Base-by-base conservation (phyloP, 2,113 vertebrate species). In the Stigmatopora argus region DNA sequence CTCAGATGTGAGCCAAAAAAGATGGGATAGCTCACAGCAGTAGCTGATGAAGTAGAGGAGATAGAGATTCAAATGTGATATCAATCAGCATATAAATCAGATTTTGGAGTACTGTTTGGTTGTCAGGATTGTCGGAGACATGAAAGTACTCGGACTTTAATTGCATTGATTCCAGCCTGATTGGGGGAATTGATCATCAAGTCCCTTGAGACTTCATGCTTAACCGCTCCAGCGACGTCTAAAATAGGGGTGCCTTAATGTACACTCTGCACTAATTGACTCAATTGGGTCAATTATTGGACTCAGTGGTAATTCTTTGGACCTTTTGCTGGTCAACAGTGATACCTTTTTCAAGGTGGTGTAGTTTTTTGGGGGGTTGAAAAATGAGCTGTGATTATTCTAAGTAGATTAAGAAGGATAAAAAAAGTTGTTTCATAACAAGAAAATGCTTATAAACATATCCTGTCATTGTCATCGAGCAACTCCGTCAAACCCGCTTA, bases 91-190 rank as follows among this genome's bases (percentile, higher is more conserved):
- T 65, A 60, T 45, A 73, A 75, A 81, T 82, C 78, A 71, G 71
- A 64, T 61, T 67, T 23, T 55, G 59, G 65, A 68, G 70, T 70
- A 71, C 78, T 79, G 79, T 83, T 82, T 62, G 72, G 82, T 85
- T 80, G 75, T 31, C 69, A 69, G 56, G 77, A 84, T 86, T 79
- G 80, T 85, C 71, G 78, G 72, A 72, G 65, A 82, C 79, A 78
- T 86, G 79, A 82, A 85, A 82, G 76, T 75, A 69, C 65, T 64
- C 57, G 70, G 74, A 75, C 74, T 79, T 70, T 73, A 67, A 82
- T 81, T 79, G 71, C 72, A 81, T 82, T 79, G 81, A 85, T 83
- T 80, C 66, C 1, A 79, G 65, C 72, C 69, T 34, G 23, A 77
- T 71, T 74, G 78, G 73, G 71, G 68, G 77, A 81, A 85, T 45